These are phyloP conservation scores for Ibycter americanus DNA, from an alignment of 2,797 vertebrate genomes.

Conservation along the genomic window DNA sequence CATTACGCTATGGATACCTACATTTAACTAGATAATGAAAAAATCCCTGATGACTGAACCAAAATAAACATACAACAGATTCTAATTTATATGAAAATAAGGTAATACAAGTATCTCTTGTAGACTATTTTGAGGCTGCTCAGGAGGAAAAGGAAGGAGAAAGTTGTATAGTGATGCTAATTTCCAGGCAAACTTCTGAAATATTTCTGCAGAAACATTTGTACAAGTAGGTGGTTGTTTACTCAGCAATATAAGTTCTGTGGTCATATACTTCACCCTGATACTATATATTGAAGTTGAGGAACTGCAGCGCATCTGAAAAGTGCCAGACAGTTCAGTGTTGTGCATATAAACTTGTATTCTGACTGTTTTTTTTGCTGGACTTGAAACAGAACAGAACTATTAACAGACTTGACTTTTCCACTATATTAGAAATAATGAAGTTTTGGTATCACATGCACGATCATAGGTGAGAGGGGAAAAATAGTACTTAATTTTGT, in stretches of 20 bases:
- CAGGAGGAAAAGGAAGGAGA: neutral
- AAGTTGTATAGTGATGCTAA: neutral
- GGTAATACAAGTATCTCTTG: neutral
- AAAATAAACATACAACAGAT: neutral
- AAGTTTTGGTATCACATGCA: neutral
- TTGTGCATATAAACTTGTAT: neutral
- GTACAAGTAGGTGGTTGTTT: neutral
- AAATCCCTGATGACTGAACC: neutral
- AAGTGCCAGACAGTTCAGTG: neutral
- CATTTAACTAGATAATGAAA: neutral
- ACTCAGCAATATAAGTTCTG: neutral
- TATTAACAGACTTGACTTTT: neutral
- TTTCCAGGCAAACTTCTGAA: constrained; percentile 1
- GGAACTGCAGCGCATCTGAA: neutral
- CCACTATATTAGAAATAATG: neutral
- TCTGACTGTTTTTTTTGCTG: neutral
- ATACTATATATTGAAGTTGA: neutral
- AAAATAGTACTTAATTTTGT: neutral
- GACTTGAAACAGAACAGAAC: neutral
- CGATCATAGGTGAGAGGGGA: neutral
- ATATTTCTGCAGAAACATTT: neutral
- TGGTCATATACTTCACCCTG: neutral
- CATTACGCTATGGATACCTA: neutral
- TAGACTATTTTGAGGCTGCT: neutral
- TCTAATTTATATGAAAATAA: constrained; percentile 23